These are phyloP conservation scores for Thripadectes ignobilis DNA, from an alignment of 2,797 vertebrate species.

Conservation along the genomic window DNA sequence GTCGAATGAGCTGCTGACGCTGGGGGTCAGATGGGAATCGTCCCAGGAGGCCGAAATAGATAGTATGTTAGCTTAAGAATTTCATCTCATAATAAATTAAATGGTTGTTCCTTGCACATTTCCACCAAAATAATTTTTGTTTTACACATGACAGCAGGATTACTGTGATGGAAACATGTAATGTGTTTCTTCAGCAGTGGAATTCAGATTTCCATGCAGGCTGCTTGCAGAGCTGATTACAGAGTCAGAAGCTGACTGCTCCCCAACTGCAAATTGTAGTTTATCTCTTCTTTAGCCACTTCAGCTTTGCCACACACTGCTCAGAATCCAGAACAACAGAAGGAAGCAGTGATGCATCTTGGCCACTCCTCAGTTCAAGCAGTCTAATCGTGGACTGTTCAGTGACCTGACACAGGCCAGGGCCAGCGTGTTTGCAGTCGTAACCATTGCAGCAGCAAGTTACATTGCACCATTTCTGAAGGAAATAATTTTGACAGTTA, in stretches of 20 bases:
- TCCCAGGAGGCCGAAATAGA: neutral
- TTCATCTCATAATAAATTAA: constrained; percentile 45
- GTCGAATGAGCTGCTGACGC: neutral
- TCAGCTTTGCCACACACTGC: neutral
- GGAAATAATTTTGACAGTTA: neutral
- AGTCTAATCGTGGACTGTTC: neutral
- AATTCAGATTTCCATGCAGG: neutral
- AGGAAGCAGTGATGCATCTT: neutral
- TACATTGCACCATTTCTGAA: neutral
- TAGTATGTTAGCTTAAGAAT: constrained; percentile 51
- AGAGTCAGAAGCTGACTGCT: constrained; percentile 1
- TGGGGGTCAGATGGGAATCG: neutral
- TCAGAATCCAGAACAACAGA: neutral
- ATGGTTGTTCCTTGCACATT: neutral
- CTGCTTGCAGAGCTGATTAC: neutral
- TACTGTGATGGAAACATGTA: neutral
- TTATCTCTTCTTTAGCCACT: constrained; percentile 13
- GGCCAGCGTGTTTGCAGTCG: neutral
- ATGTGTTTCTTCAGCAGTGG: neutral
- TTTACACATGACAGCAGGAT: constrained; percentile 8
- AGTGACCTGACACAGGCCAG: neutral
- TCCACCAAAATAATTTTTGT: neutral
- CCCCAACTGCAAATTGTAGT: neutral
- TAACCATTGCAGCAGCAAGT: neutral
- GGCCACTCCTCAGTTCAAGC: neutral